Conservation (phyloP, 2,888 invertebrate species). For the Chrysomela aeneicollis region DNA sequence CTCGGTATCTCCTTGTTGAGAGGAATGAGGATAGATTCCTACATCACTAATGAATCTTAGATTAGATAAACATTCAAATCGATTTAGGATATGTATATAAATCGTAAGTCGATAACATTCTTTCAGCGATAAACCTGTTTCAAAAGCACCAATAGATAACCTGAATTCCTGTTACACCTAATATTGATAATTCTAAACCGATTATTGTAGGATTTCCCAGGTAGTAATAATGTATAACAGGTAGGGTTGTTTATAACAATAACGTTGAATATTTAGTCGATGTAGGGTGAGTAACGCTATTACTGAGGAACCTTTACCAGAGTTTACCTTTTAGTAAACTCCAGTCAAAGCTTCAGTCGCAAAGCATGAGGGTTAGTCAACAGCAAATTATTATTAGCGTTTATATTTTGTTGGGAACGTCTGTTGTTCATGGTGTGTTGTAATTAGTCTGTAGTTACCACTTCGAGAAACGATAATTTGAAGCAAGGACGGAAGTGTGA, state of each 20-base stretch:
- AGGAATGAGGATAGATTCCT: no score
- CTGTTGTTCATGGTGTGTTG: no score
- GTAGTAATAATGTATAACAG: background rate
- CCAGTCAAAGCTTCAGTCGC: no score
- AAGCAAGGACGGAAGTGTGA: no score
- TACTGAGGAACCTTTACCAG: no score
- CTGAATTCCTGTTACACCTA: background rate
- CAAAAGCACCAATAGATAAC: background rate
- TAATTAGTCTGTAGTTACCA: no score
- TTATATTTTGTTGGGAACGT: no score
- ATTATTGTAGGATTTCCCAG: background rate
- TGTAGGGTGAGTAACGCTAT: no score
- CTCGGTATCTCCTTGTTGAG: background rate
- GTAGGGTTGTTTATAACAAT: background rate
- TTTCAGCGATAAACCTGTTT: background rate
- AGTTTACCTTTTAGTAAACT: no score
- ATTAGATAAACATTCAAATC: conserved; percentile 1
- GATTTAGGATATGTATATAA: background rate
- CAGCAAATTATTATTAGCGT: no score
- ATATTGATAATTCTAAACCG: background rate
- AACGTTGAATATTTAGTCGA: background rate
- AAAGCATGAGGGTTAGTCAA: no score
- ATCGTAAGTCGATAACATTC: background rate
- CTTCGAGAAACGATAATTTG: no score
- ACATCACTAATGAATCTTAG: background rate